Evolutionary conservation across 2,888 invertebrate genomes (phyloP).

Genomic region (Idaea biselata): DNA sequence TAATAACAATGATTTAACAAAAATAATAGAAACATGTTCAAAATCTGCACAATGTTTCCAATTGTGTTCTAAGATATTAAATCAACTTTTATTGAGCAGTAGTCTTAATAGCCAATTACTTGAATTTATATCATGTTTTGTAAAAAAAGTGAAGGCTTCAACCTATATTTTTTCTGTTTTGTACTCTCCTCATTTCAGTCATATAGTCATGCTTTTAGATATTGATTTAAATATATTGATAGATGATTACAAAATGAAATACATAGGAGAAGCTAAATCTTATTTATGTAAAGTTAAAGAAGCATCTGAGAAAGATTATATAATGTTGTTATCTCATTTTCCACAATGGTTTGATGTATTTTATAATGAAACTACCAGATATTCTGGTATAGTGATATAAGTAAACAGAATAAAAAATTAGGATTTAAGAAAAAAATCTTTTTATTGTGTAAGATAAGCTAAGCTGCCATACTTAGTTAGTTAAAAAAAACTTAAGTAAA

Average conservation of each 20-base stretch:
- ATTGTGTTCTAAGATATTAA: conserved; percentile 54
- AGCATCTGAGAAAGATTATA: conserved; percentile 51
- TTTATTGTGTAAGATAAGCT: no score
- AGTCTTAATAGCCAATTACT: conserved; percentile 49
- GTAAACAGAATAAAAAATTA: no score
- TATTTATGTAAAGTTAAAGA: conserved; percentile 42
- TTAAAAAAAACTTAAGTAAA: no score
- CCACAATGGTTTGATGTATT: conserved; percentile 66
- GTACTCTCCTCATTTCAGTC: conserved; percentile 48
- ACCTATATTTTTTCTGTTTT: conserved; percentile 39
- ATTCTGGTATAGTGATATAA: no score
- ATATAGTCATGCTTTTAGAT: conserved; percentile 53
- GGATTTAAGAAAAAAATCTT: no score
- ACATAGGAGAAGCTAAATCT: conserved; percentile 37
- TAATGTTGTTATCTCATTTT: conserved; percentile 65
- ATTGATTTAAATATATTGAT: conserved; percentile 45
- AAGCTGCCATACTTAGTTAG: no score
- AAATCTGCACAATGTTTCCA: conserved; percentile 59
- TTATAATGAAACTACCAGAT: conserved; percentile 21
- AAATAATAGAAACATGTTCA: conserved; percentile 47
- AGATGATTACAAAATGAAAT: conserved; percentile 29
- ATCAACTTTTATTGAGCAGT: conserved; percentile 52
- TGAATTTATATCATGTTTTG: conserved; percentile 47
- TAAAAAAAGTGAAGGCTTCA: conserved; percentile 41
- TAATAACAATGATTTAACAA: conserved; percentile 30